A percentile compares a stretch with the other conserved stretches of the same genome.
Evolutionary conservation across 2,888 invertebrate species (phyloP).

Genomic region (Mesorhabditis sp.): DNA sequence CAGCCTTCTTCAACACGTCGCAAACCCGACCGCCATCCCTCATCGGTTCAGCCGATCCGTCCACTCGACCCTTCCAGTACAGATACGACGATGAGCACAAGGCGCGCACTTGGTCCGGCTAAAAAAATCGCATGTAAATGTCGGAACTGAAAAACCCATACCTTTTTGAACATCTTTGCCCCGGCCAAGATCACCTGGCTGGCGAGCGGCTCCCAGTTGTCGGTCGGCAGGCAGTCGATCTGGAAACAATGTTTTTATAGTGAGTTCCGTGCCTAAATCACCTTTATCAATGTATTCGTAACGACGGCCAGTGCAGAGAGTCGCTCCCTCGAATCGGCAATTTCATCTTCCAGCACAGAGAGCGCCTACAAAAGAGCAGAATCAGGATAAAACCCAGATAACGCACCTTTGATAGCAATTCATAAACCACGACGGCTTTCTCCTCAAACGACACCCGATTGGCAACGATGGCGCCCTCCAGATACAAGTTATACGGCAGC

Average conservation of each 20-base stretch:
- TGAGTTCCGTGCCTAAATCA: constrained; percentile 12
- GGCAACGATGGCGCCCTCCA: constrained; percentile 78
- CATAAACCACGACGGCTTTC: constrained; percentile 94
- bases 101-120: constrained; percentile 81
- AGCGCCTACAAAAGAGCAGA: constrained; percentile 20
- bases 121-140: constrained; percentile 5
- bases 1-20: constrained; percentile 91
- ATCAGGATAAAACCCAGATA: background rate
- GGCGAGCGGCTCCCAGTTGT: constrained; percentile 91
- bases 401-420: constrained; percentile 72
- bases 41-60: constrained; percentile 60
- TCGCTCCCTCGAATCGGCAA: constrained; percentile 36
- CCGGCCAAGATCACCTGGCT: constrained; percentile 94
- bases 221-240: constrained; percentile 65
- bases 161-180: constrained; percentile 86
- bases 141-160: constrained; percentile 4
- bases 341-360: constrained; percentile 39
- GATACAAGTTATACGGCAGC: constrained; percentile 82
- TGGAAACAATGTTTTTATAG: background rate
- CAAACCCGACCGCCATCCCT: constrained; percentile 85
- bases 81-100: constrained; percentile 71
- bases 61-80: constrained; percentile 73
- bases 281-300: constrained; percentile 23
- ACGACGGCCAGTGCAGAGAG: constrained; percentile 32
- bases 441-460: constrained; percentile 73